Base-by-base conservation (phyloP, 2,888 invertebrate genomes). In the Atherix ibis region DNA sequence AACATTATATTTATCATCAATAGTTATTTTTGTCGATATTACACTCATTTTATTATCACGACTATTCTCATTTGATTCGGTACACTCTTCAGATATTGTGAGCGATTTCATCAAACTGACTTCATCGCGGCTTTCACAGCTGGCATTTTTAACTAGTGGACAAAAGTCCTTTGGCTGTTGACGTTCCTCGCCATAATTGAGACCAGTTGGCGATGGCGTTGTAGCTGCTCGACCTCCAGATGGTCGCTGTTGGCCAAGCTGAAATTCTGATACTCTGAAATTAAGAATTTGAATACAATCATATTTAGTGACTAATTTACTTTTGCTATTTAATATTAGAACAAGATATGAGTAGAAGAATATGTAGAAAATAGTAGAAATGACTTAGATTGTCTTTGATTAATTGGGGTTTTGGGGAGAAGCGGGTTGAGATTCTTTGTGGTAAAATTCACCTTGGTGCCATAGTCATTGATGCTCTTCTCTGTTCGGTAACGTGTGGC, bases 401-500 rank as follows among this genome's bases (percentile, higher is more conserved):
- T n/a, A n/a, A n/a, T n/a, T n/a, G n/a, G n/a, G n/a, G n/a, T n/a
- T n/a, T n/a, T n/a, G n/a, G n/a, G n/a, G n/a, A n/a, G n/a, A n/a
- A n/a, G n/a, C n/a, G n/a, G n/a, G n/a, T n/a, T n/a, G n/a, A n/a
- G n/a, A n/a, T n/a, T n/a, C n/a, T n/a, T n/a, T n/a, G n/a, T n/a
- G n/a, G n/a, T n/a, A n/a, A n/a, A n/a, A 15, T 18, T 33, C 48
- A 60, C 62, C 53, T 54, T 27, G 54, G 53, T 27, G 56, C 52
- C 43, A 54, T 55, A 12, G 61, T 55, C 37, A 56, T 51, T 38
- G 58, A 57, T 35, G 58, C 58, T 43, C 58, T 51, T 37, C 58
- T 52, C 47, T 56, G 58, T 43, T 62, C 62, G 16, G 48, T 50
- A 22, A 51, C 48, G 37, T 48, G 49, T 17, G 58, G 54, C 40